Evolutionary conservation across 2,797 vertebrate species (phyloP).

Genomic region (Rousettus madagascariensis): DNA sequence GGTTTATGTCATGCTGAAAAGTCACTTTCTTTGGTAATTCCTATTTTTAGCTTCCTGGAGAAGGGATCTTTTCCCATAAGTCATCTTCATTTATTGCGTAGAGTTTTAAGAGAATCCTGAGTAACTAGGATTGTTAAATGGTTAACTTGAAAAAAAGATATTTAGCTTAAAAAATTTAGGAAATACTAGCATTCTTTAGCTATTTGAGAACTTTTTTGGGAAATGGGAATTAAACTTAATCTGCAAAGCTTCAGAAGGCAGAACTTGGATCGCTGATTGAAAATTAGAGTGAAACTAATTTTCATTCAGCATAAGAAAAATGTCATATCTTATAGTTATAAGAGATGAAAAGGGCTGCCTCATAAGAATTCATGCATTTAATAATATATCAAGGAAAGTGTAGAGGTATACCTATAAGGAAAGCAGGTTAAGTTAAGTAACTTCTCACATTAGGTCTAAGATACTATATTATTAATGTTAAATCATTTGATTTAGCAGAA

Average conservation of each 20-base stretch:
- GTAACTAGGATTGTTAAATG: neutral
- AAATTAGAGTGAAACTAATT: neutral
- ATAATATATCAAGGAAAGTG: neutral
- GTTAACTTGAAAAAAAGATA: neutral
- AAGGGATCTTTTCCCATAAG: constrained; percentile 88
- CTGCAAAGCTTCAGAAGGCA: neutral
- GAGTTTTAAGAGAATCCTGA: constrained; percentile 83
- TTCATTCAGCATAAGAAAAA: neutral
- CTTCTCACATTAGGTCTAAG: neutral
- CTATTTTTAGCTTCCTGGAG: constrained; percentile 68
- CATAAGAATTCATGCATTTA: neutral
- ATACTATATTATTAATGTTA: neutral
- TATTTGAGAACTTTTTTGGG: neutral
- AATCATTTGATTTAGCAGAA: neutral
- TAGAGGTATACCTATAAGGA: neutral
- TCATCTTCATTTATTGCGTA: constrained; percentile 88
- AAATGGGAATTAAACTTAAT: constrained; percentile 35
- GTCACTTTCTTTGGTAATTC: neutral
- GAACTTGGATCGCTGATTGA: neutral
- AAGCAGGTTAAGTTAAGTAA: neutral
- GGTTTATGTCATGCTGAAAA: neutral
- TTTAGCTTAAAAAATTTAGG: neutral
- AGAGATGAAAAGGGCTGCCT: neutral
- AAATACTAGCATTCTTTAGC: neutral
- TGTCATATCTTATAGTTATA: neutral